Evolutionary conservation across 2,888 invertebrate species (phyloP).

Genomic region (Sturmia bella): DNA sequence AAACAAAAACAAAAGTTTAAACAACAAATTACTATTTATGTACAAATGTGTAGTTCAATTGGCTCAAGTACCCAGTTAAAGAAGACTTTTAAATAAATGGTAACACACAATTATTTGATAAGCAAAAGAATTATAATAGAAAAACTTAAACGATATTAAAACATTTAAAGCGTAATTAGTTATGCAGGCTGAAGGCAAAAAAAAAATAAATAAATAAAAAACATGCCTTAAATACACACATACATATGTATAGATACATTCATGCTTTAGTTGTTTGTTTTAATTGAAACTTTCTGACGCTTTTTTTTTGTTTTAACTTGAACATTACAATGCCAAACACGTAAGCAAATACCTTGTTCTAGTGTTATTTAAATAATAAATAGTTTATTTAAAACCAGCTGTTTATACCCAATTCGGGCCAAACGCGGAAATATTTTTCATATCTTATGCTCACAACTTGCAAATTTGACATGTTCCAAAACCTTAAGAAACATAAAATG

Average conservation of each 20-base stretch:
- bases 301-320: not conserved
- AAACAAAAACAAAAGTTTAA: not conserved
- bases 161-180: slow-evolving; percentile 15
- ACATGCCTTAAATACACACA: not conserved
- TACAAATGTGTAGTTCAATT: not conserved
- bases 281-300: not conserved
- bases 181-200: slow-evolving; percentile 36
- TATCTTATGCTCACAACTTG: too few relatives aligned
- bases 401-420: slow-evolving; percentile 10
- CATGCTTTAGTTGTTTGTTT: not conserved
- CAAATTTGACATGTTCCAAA: too few relatives aligned
- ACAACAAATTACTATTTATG: slow-evolving; percentile 19
- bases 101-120: slow-evolving; percentile 53
- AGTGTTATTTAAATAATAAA: slow-evolving; percentile 24
- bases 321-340: slow-evolving; percentile 47
- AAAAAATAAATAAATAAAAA: too few relatives aligned
- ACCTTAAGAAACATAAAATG: too few relatives aligned
- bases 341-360: slow-evolving; percentile 11
- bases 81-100: slow-evolving; percentile 26
- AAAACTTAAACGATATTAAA: not conserved
- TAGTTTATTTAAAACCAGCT: slow-evolving; percentile 50
- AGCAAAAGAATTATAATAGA: slow-evolving; percentile 17
- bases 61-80: not conserved
- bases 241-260: too few relatives aligned
- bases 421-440: too few relatives aligned